Percentiles rank a stretch among this genome's conserved stretches.
Evolutionary conservation across 2,113 vertebrate genomes (phyloP).

Genomic region (Pluvianellus socialis): DNA sequence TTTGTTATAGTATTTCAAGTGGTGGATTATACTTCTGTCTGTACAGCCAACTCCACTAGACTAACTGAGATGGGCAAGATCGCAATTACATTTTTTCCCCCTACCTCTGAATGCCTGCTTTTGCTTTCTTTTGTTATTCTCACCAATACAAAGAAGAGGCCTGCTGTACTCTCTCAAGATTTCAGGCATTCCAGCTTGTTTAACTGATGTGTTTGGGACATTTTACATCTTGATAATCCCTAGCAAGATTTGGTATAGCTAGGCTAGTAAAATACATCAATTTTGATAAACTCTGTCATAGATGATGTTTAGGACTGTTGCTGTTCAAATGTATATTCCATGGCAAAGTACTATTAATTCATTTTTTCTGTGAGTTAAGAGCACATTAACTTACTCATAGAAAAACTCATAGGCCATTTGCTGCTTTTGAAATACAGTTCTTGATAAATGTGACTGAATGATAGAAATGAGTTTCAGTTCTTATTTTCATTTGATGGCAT

Average conservation of each 20-base stretch:
- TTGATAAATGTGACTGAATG: not conserved
- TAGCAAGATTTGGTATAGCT: not conserved
- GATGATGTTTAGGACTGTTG: not conserved
- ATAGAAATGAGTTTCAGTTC: not conserved
- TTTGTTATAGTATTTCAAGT: not conserved
- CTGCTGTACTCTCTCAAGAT: not conserved
- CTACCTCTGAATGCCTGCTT: not conserved
- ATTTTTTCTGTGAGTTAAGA: not conserved
- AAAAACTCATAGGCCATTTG: not conserved
- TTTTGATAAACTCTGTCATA: not conserved
- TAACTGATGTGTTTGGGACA: not conserved
- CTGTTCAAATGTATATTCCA: not conserved
- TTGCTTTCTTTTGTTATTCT: not conserved
- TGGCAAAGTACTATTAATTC: not conserved
- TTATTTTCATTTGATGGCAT: not conserved
- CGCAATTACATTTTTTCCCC: not conserved
- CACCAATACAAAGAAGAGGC: not conserved
- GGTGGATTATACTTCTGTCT: not conserved
- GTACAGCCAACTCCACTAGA: not conserved
- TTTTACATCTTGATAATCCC: not conserved
- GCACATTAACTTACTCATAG: not conserved
- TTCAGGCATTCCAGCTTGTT: not conserved
- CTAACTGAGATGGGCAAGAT: not conserved
- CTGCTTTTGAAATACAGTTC: not conserved
- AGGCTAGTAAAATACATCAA: not conserved